Evolutionary conservation across 2,113 vertebrate genomes (phyloP).

Genomic region (Plecturocebus donacophilus): DNA sequence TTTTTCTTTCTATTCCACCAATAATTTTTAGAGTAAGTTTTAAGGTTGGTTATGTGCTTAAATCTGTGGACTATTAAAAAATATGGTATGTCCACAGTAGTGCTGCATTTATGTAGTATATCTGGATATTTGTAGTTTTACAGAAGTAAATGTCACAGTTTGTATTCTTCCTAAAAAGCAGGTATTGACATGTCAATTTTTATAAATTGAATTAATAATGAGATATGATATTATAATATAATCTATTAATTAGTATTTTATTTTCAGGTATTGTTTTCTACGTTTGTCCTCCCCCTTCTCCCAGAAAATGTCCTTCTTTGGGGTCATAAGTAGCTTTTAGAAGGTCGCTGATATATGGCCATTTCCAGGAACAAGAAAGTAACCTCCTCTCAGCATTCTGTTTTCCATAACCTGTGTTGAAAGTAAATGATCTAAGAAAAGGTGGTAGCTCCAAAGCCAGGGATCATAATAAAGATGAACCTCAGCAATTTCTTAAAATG

Average conservation of each 20-base stretch:
- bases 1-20: neutral
- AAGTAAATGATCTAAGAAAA: neutral
- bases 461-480: neutral
- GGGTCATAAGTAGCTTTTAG: neutral
- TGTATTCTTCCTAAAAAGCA: neutral
- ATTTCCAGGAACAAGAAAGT: neutral
- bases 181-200: neutral
- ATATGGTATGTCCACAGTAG: neutral
- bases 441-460: neutral
- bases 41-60: neutral
- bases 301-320: neutral
- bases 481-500: neutral
- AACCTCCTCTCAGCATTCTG: neutral
- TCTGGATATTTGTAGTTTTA: neutral
- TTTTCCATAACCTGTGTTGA: neutral
- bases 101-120: neutral
- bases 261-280: neutral
- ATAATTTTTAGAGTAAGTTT: neutral
- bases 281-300: neutral
- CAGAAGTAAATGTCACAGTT: neutral
- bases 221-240: neutral
- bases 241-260: neutral
- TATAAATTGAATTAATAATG: neutral
- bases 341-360: neutral
- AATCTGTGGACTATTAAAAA: neutral